These are phyloP conservation scores for Drosophila lacteicornis DNA, from an alignment of 1,140 invertebrate genomes.

Conservation along the genomic window DNA sequence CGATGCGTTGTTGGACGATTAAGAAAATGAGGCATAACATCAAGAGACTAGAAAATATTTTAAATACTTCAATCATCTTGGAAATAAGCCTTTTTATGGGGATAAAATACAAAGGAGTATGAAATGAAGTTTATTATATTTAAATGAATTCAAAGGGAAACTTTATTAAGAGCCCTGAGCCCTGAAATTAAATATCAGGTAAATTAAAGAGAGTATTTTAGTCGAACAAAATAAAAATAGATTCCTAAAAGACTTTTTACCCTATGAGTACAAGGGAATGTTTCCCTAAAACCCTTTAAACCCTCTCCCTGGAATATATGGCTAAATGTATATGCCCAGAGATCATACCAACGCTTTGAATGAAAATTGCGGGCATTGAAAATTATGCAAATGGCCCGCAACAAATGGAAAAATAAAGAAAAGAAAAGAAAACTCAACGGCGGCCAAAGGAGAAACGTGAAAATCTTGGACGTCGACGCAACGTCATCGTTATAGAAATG, in stretches of 20 bases:
- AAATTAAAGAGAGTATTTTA: too few species aligned
- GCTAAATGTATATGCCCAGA: constrained; percentile 35
- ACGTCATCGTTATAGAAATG: constrained; percentile 64
- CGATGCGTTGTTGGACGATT: constrained; percentile 42
- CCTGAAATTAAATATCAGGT: too few species aligned
- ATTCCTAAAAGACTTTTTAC: too few species aligned
- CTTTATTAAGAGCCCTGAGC: too few species aligned
- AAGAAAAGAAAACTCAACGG: constrained; percentile 7
- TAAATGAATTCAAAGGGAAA: background rate
- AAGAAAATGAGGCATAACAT: constrained; percentile 52
- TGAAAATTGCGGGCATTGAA: constrained; percentile 72
- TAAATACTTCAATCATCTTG: background rate
- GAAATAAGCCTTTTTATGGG: background rate
- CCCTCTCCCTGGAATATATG: constrained; percentile 4
- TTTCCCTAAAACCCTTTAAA: background rate
- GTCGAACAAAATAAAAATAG: too few species aligned
- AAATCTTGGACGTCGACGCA: constrained; percentile 31
- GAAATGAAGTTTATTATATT: too few species aligned
- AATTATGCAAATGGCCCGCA: constrained; percentile 70
- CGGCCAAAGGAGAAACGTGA: constrained; percentile 10
- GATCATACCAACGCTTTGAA: constrained; percentile 25
- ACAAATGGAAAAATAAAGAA: constrained; percentile 25
- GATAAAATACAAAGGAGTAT: background rate
- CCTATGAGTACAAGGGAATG: too few species aligned
- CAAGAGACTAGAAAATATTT: constrained; percentile 13